A percentile compares a stretch with the other conserved stretches of the same genome.
These are phyloP conservation scores for Embidobia sp. DNA, from an alignment of 2,888 invertebrate genomes.

Conservation along the genomic window DNA sequence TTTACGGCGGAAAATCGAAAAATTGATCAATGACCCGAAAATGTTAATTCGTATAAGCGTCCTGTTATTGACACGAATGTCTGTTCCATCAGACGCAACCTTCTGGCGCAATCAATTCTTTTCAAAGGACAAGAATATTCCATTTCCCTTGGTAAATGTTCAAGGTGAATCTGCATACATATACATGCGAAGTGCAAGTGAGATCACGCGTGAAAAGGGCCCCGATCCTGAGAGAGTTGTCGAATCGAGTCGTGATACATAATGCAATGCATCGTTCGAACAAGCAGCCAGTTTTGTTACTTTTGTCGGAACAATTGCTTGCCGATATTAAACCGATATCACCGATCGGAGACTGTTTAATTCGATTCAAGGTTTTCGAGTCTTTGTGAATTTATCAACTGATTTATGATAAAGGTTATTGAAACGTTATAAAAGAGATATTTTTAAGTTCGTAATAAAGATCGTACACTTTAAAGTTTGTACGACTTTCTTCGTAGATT, in stretches of 20 bases:
- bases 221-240: constrained; percentile 62
- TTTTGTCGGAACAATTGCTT: constrained; percentile 66
- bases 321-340: constrained; percentile 68
- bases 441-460: constrained; percentile 35
- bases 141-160: constrained; percentile 62
- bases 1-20: no score
- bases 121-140: constrained; percentile 59
- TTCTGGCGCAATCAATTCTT: constrained; percentile 58
- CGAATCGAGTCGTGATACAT: constrained; percentile 63
- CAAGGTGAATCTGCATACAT: constrained; percentile 63
- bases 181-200: constrained; percentile 57
- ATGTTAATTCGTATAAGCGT: constrained; percentile 48
- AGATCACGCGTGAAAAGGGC: constrained; percentile 61
- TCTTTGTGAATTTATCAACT: constrained; percentile 60
- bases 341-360: constrained; percentile 65
- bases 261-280: constrained; percentile 61
- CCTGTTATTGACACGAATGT: constrained; percentile 36
- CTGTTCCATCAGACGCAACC: constrained; percentile 51
- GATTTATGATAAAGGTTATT: constrained; percentile 55
- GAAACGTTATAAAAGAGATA: constrained; percentile 51
- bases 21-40: constrained; percentile 23
- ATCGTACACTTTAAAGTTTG: constrained; percentile 1
- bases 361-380: constrained; percentile 66
- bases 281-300: constrained; percentile 61
- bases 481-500: neutral